Base-by-base conservation (phyloP, 2,797 vertebrate species). In the Luscinia megarhynchos region DNA sequence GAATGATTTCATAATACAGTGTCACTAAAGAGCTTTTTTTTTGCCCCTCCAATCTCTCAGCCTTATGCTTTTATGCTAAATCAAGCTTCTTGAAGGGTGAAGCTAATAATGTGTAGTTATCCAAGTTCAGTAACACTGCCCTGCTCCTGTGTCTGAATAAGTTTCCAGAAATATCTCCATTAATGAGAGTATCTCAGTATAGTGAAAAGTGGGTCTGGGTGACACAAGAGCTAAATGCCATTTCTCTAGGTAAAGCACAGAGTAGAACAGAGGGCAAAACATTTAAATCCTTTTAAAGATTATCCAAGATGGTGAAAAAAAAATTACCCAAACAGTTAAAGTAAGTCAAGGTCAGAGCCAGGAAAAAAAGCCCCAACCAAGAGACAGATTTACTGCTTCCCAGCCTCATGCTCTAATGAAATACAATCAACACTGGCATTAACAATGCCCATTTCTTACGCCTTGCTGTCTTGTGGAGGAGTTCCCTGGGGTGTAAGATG, bases 391-490 rank as follows among this genome's bases (percentile, higher is more conserved):
- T 96, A 93, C 63, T 73, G 76, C 70, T 91, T 94, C 89, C 80
- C 72, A 89, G 64, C 20, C 64, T 79, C 76, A 70, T 62, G 62
- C 43, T 80, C 84, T 95, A 96, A 97, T 85, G 83, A 92, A 93
- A 86, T 67, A 77, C 75, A 87, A 83, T 89, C 89, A 96, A 93
- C 94, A 87, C 85, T 34, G 84, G 10, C 46, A 89, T 73, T 90
- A 92, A 93, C 67, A 90, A 67, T 86, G 61, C 45, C 70, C 80
- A 59, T 84, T 88, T 88, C 80, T 84, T 73, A 73, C 0, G 40
- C 32, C 16, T 69, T 88, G 88, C 26, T 84, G 63, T 76, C 70
- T 86, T 74, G 74, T 61, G 70, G 69, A 93, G 41, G 61, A 41
- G 34, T 29, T 92, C 89, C 90, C 96, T 68, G 68, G 55, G 18